phyloP scores from a whole-genome alignment of 2,113 vertebrate genomes.

The Ariopsis seemanni region DNA sequence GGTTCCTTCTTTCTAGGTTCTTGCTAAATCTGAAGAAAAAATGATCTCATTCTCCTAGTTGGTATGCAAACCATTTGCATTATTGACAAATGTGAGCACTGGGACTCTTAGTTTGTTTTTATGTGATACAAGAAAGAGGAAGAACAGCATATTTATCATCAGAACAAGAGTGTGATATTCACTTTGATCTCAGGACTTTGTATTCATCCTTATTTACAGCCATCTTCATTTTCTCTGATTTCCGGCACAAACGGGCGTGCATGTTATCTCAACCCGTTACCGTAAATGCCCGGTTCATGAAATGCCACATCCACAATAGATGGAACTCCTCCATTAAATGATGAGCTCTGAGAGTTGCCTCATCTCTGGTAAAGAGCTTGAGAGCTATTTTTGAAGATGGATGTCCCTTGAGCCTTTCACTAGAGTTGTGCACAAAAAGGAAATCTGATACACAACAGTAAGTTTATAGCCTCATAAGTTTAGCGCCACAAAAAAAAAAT shows the following conservation, averaged over 20 bases:
- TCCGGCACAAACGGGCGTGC: background rate
- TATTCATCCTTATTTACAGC: background rate
- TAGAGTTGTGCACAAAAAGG: constrained; percentile 13
- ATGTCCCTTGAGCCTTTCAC: constrained; percentile 4
- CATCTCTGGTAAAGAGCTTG: background rate
- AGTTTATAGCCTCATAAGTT: constrained; percentile 41
- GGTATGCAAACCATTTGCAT: background rate
- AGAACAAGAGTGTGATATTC: background rate
- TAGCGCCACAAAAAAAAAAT: constrained; percentile 6
- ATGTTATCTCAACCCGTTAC: background rate
- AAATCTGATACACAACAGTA: background rate
- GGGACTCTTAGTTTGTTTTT: background rate
- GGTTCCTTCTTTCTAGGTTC: background rate
- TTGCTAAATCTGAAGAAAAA: background rate
- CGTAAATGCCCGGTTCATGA: background rate
- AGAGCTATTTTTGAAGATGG: background rate
- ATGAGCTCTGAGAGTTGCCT: background rate
- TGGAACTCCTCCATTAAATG: background rate
- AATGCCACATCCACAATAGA: background rate
- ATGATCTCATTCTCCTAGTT: background rate
- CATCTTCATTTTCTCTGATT: background rate
- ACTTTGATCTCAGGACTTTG: background rate
- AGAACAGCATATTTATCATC: background rate
- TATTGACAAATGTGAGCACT: background rate
- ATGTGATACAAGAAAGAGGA: background rate